A percentile compares a stretch with the other conserved stretches of the same genome.
phyloP scores from a whole-genome alignment of 2,888 invertebrate genomes.

The Andricus quercusramuli region DNA sequence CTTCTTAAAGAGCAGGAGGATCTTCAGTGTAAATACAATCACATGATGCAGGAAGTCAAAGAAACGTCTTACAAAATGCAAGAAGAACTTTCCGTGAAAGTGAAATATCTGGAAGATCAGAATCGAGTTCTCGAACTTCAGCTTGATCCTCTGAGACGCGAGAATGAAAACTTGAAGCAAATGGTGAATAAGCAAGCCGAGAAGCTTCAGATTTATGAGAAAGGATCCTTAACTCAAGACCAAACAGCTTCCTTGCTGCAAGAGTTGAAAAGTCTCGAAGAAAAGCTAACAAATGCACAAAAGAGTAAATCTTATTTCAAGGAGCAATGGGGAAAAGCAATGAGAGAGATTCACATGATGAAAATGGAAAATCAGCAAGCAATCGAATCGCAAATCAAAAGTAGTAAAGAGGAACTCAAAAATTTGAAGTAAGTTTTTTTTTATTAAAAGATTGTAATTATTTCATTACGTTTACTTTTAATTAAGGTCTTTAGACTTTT shows the following conservation, averaged over 20 bases:
- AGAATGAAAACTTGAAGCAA: slow-evolving; percentile 67
- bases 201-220: slow-evolving; percentile 74
- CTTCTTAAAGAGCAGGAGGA: slow-evolving; percentile 82
- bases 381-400: slow-evolving; percentile 80
- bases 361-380: slow-evolving; percentile 81
- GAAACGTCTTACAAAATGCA: slow-evolving; percentile 82
- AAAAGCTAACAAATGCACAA: slow-evolving; percentile 83
- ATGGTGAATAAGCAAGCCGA: slow-evolving; percentile 64
- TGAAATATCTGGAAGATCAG: slow-evolving; percentile 70
- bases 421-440: slow-evolving; percentile 67
- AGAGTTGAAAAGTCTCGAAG: slow-evolving; percentile 84
- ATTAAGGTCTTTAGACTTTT: too few relatives aligned
- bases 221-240: slow-evolving; percentile 83
- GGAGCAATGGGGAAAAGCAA: slow-evolving; percentile 86
- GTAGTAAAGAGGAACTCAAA: slow-evolving; percentile 75
- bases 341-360: slow-evolving; percentile 84
- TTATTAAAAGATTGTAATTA: too few relatives aligned
- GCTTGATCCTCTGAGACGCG: slow-evolving; percentile 65
- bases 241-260: slow-evolving; percentile 84
- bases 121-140: slow-evolving; percentile 65
- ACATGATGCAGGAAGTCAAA: slow-evolving; percentile 82
- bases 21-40: slow-evolving; percentile 82
- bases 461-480: too few relatives aligned
- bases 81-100: slow-evolving; percentile 81
- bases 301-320: slow-evolving; percentile 88